Evolutionary conservation across 2,888 invertebrate species (phyloP).

Genomic region (Thereva unica): DNA sequence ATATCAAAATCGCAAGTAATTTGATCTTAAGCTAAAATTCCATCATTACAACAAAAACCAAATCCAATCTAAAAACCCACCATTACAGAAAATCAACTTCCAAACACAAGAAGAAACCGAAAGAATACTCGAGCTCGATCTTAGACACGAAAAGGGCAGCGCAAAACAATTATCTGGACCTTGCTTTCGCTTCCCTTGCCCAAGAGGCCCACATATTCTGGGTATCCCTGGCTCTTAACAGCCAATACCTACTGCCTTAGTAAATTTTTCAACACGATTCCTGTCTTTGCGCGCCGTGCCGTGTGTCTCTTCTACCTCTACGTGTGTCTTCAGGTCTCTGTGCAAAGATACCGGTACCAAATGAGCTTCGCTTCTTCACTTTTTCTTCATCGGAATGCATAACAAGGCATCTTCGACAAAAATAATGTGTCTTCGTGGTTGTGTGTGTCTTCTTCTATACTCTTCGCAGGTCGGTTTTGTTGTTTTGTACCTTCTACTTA

Average conservation of each 20-base stretch:
- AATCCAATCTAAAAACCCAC: no score
- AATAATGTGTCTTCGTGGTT: conserved; percentile 17
- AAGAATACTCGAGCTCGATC: no score
- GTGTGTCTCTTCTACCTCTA: conserved; percentile 1
- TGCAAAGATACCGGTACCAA: conserved; percentile 34
- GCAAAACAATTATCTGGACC: no score
- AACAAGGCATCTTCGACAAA: conserved; percentile 16
- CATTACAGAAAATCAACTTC: no score
- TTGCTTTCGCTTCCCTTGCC: no score
- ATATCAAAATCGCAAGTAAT: no score
- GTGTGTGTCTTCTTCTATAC: conserved; percentile 26
- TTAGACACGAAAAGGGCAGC: no score
- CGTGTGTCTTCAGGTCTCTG: conserved; percentile 32
- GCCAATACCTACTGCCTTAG: conserved; percentile 33
- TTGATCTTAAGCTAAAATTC: no score
- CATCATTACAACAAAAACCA: no score
- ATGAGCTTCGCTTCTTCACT: conserved; percentile 21
- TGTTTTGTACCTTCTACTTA: no score
- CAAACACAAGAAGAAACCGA: no score
- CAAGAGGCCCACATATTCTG: no score
- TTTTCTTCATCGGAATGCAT: conserved; percentile 25
- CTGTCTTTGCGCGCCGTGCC: conserved; percentile 15
- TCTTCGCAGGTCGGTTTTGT: neutral
- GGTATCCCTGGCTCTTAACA: conserved; percentile 13
- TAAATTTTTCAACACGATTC: conserved; percentile 23